Evolutionary conservation across 2,113 vertebrate genomes (phyloP).

Genomic region (Bothrops jararaca): DNA sequence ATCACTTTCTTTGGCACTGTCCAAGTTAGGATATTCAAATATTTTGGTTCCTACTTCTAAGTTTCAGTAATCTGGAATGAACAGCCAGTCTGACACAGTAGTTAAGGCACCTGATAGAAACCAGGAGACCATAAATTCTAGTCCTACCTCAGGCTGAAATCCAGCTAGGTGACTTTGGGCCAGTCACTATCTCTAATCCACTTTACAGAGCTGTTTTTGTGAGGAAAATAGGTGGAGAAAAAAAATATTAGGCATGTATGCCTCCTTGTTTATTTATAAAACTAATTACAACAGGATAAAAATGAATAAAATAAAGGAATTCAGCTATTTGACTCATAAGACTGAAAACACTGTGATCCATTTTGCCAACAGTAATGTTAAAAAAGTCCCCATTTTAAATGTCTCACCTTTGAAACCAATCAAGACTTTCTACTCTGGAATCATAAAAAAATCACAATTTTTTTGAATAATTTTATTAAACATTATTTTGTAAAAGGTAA

Average conservation of each 20-base stretch:
- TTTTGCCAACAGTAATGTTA: background rate
- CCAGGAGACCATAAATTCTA: background rate
- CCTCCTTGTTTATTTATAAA: background rate
- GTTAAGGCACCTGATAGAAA: background rate
- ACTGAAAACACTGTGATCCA: background rate
- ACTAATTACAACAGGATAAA: background rate
- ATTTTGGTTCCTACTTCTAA: background rate
- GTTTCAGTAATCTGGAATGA: background rate
- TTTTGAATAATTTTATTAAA: too few species aligned
- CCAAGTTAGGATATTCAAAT: background rate
- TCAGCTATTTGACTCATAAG: background rate
- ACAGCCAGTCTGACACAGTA: background rate
- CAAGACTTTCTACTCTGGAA: background rate
- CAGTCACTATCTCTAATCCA: background rate
- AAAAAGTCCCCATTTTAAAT: background rate
- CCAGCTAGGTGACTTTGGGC: background rate
- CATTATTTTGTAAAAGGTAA: too few species aligned
- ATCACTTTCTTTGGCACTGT: background rate
- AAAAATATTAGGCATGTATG: background rate
- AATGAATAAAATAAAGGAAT: background rate
- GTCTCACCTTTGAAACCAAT: background rate
- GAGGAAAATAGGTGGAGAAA: background rate
- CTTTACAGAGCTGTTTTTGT: background rate
- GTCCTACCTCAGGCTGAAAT: background rate
- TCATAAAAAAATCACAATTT: background rate